Conservation (phyloP, 2,113 vertebrate genomes). For the Miniopterus natalensis region DNA sequence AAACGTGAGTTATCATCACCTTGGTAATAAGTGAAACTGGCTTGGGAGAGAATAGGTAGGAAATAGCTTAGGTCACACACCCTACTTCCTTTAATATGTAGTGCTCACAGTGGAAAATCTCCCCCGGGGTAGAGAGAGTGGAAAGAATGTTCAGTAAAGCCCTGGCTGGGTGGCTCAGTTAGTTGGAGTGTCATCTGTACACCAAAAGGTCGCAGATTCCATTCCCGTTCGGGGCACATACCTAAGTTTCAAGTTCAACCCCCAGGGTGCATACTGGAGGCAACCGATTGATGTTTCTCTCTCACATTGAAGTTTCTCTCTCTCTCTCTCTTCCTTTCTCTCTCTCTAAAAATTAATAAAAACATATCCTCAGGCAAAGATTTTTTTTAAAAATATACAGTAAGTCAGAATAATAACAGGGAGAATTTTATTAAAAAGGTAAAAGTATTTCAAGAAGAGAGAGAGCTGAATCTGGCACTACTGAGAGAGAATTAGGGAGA, state of each 20-base stretch:
- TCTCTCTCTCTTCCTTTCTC: no score
- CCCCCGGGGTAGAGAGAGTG: rapidly evolving
- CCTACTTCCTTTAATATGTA: background rate
- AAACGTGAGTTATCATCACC: background rate
- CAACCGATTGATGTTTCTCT: no score
- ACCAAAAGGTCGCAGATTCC: no score
- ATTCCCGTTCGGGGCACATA: no score
- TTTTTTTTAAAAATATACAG: background rate
- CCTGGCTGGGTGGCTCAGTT: no score
- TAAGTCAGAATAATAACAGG: background rate
- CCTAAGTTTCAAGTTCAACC: no score
- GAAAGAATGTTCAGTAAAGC: background rate
- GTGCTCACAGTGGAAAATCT: background rate
- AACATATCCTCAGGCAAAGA: no score
- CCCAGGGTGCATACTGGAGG: no score
- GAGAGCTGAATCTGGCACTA: background rate
- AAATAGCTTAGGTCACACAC: background rate
- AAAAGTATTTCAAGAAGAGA: background rate
- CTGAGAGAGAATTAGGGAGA: background rate
- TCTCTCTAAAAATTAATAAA: no score
- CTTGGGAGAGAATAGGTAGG: background rate
- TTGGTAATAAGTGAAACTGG: background rate
- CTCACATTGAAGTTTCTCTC: no score
- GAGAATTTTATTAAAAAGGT: background rate
- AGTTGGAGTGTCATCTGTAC: no score